Evolutionary conservation across 2,113 vertebrate species (phyloP).

Genomic region (Nothocercus nigrocapillus): DNA sequence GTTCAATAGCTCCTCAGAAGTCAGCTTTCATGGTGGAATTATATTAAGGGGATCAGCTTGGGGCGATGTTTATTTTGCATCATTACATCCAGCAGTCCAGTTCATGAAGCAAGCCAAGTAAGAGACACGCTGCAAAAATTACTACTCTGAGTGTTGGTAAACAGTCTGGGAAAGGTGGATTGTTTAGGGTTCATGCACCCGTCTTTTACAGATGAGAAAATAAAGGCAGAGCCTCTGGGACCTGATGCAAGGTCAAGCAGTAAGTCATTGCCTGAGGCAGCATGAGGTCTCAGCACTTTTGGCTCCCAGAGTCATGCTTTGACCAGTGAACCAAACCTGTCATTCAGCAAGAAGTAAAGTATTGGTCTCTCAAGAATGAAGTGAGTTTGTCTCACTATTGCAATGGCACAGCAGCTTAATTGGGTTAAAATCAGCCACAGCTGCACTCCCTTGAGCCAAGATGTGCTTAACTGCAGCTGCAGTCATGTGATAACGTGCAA

Average conservation of each 20-base stretch:
- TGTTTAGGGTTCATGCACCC: background rate
- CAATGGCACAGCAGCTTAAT: background rate
- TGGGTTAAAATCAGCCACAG: background rate
- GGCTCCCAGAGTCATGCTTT: background rate
- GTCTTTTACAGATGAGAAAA: constrained; percentile 3
- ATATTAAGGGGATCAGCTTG: background rate
- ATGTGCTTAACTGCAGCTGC: background rate
- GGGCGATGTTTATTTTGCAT: background rate
- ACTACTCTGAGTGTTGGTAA: background rate
- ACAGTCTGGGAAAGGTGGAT: background rate
- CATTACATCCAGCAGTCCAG: background rate
- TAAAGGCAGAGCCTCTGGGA: constrained; percentile 17
- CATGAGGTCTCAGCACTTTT: constrained; percentile 30
- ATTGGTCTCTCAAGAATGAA: background rate
- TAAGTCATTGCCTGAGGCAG: constrained; percentile 21
- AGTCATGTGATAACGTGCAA: background rate
- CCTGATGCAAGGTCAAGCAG: background rate
- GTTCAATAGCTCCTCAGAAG: background rate
- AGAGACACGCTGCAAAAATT: background rate
- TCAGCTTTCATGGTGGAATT: background rate
- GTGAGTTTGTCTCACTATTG: background rate
- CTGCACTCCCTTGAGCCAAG: background rate
- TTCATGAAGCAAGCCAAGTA: background rate
- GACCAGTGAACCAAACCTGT: constrained; percentile 38
- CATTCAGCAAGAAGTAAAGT: constrained; percentile 13